Base-by-base conservation (phyloP, 2,797 vertebrate species). In the Mallotus villosus region DNA sequence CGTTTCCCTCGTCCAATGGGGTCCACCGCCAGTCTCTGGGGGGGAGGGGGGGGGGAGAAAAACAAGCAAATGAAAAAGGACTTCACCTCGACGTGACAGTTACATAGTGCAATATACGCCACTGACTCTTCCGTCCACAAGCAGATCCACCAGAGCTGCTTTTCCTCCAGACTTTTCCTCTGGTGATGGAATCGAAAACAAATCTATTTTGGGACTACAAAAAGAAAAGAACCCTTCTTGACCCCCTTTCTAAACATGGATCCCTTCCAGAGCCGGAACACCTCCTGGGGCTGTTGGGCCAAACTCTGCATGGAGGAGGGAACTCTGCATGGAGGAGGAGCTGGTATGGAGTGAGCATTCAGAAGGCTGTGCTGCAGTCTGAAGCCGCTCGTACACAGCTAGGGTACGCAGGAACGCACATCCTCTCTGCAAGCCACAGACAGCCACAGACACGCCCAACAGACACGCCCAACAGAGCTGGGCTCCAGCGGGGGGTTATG, bases 41-140 rank as follows among this genome's bases (percentile, higher is more conserved):
- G 58, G 80, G 32, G 32, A 5, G 32, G 32, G 7, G 77, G 77
- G 70, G 25, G n/a, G 51, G n/a, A 53, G 17, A 1, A 53, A 2
- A 64, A 73, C 68, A 41, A 41, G 37, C 37, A 76, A 73, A 46
- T 67, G 63, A 80, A 82, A 80, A 82, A 78, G 68, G 77, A 84
- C 82, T 83, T 86, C 84, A 84, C 78, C 82, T 86, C 86, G 73
- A 85, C 74, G 82, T 85, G 86, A 91, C 81, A 80, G 78, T 86
- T 87, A 86, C 89, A 88, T 92, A 87, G 92, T 94, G 92, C 92
- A 93, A 92, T 93, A 92, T 91, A 87, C 74, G 82, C 87, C 85
- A 88, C 78, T 81, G 79, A 89, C 82, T 87, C 89, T 90, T 92
- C 92, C 88, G 83, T 91, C 90, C 91, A 81, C 79, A 77, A 78